Base-by-base conservation (phyloP, 2,113 vertebrate genomes). In the Silurus glanis region DNA sequence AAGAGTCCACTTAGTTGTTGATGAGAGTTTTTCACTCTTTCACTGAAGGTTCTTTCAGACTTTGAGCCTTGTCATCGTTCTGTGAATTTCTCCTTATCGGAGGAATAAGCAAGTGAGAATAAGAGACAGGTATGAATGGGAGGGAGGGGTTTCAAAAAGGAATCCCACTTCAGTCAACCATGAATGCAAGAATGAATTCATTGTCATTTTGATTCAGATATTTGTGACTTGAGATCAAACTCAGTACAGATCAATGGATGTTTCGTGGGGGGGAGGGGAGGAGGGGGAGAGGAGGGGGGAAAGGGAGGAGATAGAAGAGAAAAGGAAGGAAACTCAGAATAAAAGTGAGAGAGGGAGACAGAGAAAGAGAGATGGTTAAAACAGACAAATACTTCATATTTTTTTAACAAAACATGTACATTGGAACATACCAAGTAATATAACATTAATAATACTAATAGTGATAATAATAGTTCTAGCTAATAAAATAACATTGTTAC, bases 1-100 rank as follows among this genome's bases (percentile, higher is more conserved):
- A 81, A 81, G 37, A 53, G 45, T 66, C 80, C 61, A 66, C 61
- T 82, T 66, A 82, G 80, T 51, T 45, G 9, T 82, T 2, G 80
- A 6, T 28, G 61, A 1, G 21, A 25, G n/a, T 64, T 25, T 62
- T 62, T 19, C 1, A 16, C 25, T 53, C 5, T 2, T 25, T 2
- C 49, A 3, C 8, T 7, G 28, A 25, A 25, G 21, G 10, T 0
- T 23, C 0, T 5, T 25, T 76, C 49, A 25, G 2, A 51, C 12
- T 25, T 23, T 25, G 6, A 1, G 13, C 23, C 25, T 6, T 12
- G 2, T 25, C 23, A 16, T 7, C 4, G 6, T 16, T 16, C 21
- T 64, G 37, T 64, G 80, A 76, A n/a, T 75, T 0, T 75, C 49
- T 23, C 4, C 47, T 37, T 37, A 55, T 10, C 6, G 23, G 12